Evolutionary conservation across 2,888 invertebrate species (phyloP).

Genomic region (Dioctria rufipes): DNA sequence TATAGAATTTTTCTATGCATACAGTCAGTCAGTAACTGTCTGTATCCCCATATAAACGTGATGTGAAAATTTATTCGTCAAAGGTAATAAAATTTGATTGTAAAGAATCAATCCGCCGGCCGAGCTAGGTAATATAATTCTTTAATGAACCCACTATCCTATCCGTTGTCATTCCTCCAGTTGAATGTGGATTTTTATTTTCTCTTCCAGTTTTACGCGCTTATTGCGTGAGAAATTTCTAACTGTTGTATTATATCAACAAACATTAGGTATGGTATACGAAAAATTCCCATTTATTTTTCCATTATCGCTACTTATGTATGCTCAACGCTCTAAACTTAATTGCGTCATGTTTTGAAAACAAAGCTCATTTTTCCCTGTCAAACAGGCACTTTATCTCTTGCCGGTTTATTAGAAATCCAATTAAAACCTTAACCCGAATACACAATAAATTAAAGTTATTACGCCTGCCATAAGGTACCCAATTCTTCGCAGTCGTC

Average conservation of each 20-base stretch:
- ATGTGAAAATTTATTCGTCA: constrained; percentile 6
- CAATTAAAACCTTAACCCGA: constrained; percentile 21
- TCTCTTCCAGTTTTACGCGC: constrained; percentile 13
- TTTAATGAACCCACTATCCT: constrained; percentile 13
- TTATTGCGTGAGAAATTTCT: not conserved
- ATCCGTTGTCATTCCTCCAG: not conserved
- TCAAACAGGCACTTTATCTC: constrained; percentile 25
- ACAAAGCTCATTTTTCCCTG: constrained; percentile 6
- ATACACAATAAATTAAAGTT: constrained; percentile 23
- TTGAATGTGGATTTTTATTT: not conserved
- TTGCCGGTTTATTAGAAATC: constrained; percentile 13
- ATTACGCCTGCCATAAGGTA: constrained; percentile 39
- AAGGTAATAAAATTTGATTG: constrained; percentile 37
- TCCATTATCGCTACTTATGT: too few relatives aligned
- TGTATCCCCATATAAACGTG: not conserved
- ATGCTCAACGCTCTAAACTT: not conserved
- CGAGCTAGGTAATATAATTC: not conserved
- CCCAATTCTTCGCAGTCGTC: not conserved
- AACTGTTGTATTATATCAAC: too few relatives aligned
- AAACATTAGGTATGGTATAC: too few relatives aligned
- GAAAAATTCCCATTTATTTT: too few relatives aligned
- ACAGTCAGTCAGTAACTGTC: too few relatives aligned
- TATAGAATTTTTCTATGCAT: not conserved
- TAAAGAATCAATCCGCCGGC: constrained; percentile 20
- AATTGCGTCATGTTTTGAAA: constrained; percentile 29